Percentiles rank a stretch among this genome's conserved stretches.
These are phyloP conservation scores for Clavelina lepadiformis DNA, from an alignment of 23 tunicate genomes.

Conservation along the genomic window DNA sequence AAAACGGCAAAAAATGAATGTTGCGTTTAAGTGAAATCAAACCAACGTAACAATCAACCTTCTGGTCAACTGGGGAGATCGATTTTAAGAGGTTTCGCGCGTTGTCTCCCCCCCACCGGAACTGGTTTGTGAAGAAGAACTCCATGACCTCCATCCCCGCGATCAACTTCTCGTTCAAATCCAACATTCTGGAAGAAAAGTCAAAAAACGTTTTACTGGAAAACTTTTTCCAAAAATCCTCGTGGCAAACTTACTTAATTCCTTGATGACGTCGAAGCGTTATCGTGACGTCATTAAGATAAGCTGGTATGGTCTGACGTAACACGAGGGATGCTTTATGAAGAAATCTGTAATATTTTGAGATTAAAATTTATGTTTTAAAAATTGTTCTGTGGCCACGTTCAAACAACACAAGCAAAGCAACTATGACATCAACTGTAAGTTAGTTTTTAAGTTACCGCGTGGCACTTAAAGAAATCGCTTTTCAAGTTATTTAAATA, in stretches of 20 bases:
- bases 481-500: no score
- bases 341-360: conserved; percentile 28
- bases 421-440: no score
- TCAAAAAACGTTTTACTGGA: not conserved
- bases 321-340: conserved; percentile 6
- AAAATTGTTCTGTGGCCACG: no score
- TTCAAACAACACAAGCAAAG: no score
- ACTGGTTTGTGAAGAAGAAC: conserved; percentile 53
- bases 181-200: conserved; percentile 25
- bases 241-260: no score
- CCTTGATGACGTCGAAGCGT: no score
- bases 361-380: no score
- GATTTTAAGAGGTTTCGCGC: not conserved
- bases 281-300: conserved; percentile 18
- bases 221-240: not conserved
- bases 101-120: conserved; percentile 59
- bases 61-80: conserved; percentile 39
- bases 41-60: conserved; percentile 8
- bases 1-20: not conserved
- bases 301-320: conserved; percentile 47
- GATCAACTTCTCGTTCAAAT: conserved; percentile 17
- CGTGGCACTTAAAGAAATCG: no score
- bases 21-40: not conserved
- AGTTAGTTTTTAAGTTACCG: no score
- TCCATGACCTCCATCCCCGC: conserved; percentile 49